Conservation (phyloP, 37 sponge, comb jelly and placozoan genomes). For the Spongilla lacustris region DNA sequence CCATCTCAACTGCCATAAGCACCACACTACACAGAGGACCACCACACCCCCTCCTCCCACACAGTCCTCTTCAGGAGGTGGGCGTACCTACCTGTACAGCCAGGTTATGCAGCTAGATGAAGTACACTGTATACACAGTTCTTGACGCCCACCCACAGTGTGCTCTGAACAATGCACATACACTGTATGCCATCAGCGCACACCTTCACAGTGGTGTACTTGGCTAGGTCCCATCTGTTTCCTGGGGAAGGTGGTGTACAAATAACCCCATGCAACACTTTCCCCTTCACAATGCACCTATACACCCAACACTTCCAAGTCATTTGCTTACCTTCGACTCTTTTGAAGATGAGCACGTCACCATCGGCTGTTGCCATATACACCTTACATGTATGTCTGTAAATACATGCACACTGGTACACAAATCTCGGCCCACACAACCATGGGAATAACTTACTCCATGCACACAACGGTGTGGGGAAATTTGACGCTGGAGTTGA, state of each 20-base stretch:
- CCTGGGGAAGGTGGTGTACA: too few species aligned
- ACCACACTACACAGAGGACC: too few species aligned
- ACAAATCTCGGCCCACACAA: too few species aligned
- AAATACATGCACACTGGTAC: too few species aligned
- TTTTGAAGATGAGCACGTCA: conserved; percentile 38
- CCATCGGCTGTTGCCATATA: conserved; percentile 53
- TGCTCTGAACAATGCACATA: conserved; percentile 55
- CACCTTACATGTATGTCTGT: too few species aligned
- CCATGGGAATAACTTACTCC: not conserved
- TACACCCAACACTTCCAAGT: too few species aligned
- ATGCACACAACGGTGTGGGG: conserved; percentile 6
- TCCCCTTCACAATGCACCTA: too few species aligned
- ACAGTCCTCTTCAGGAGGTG: too few species aligned
- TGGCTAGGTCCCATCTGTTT: conserved; percentile 39
- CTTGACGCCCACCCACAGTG: conserved; percentile 61
- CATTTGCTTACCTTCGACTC: conserved; percentile 13
- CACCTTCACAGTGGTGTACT: conserved; percentile 2
- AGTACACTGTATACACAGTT: conserved; percentile 25
- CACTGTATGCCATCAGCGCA: conserved; percentile 20
- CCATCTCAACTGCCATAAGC: too few species aligned
- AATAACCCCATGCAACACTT: too few species aligned
- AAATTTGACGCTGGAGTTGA: not conserved
- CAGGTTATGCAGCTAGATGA: conserved; percentile 53
- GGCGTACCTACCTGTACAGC: conserved; percentile 50
- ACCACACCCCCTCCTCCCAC: too few species aligned